Conservation (phyloP, 2,888 invertebrate genomes). For the Electrophaes corylata region DNA sequence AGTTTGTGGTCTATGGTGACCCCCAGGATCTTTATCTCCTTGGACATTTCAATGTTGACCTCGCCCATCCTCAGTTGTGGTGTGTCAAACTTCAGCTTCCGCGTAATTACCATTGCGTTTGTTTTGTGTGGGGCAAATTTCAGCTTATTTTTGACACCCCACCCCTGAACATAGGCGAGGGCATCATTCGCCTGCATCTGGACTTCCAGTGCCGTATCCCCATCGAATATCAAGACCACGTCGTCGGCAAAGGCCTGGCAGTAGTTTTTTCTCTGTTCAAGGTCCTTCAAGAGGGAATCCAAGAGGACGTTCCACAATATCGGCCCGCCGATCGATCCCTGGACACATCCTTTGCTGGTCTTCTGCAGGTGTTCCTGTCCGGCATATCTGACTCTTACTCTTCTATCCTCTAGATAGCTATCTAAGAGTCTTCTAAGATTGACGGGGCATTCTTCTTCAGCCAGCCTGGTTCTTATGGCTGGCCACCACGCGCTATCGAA, state of each 20-base stretch:
- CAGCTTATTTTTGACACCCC: no score
- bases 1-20: constrained; percentile 15
- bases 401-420: no score
- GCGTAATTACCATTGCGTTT: no score
- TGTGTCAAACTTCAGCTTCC: no score
- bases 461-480: not conserved
- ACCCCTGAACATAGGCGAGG: not conserved
- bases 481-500: not conserved
- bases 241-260: constrained; percentile 7
- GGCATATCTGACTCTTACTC: not conserved
- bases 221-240: constrained; percentile 15
- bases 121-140: no score
- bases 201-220: constrained; percentile 1
- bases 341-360: not conserved
- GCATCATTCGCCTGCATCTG: constrained; percentile 1
- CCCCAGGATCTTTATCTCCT: constrained; percentile 10
- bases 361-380: not conserved
- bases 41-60: constrained; percentile 7
- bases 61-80: no score
- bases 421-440: not conserved
- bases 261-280: not conserved
- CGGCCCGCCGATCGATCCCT: not conserved
- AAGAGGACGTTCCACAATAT: constrained; percentile 5
- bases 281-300: constrained; percentile 3
- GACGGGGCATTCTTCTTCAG: constrained; percentile 2